Evolutionary conservation across 2,888 invertebrate genomes (phyloP).

Genomic region (Drosophila planitibia): DNA sequence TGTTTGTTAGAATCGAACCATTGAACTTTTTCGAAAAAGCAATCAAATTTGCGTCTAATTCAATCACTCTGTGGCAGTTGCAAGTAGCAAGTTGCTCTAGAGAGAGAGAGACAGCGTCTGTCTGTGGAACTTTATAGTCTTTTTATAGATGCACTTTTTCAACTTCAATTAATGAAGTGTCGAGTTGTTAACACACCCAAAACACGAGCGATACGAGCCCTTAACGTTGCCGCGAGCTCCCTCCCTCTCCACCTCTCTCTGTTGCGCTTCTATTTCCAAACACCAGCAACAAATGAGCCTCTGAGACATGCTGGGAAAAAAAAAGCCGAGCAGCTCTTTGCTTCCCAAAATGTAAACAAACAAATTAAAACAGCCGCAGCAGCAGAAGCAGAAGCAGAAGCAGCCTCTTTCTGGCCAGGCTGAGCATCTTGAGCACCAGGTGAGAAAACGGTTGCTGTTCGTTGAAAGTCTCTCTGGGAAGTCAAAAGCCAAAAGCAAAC

Average conservation of each 20-base stretch:
- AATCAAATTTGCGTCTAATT: constrained; percentile 71
- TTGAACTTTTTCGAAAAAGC: constrained; percentile 72
- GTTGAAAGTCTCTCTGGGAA: constrained; percentile 44
- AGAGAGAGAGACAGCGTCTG: constrained; percentile 27
- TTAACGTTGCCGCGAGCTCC: constrained; percentile 11
- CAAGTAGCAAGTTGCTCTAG: constrained; percentile 37
- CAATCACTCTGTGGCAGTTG: constrained; percentile 36
- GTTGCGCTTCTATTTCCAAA: constrained; percentile 65
- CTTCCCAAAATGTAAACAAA: constrained; percentile 75
- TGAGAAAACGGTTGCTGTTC: constrained; percentile 68
- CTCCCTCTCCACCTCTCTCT: neutral
- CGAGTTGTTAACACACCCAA: constrained; percentile 81
- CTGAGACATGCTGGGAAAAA: constrained; percentile 62
- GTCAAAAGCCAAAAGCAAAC: constrained; percentile 36
- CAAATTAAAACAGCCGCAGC: constrained; percentile 77
- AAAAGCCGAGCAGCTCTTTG: constrained; percentile 52
- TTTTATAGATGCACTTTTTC: constrained; percentile 80
- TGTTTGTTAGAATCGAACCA: constrained; percentile 54
- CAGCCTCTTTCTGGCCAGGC: constrained; percentile 40
- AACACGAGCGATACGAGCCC: constrained; percentile 51
- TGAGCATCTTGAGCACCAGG: constrained; percentile 59
- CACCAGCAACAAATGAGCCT: constrained; percentile 43
- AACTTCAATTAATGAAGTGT: constrained; percentile 81
- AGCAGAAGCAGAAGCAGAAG: constrained; percentile 58
- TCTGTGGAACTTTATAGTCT: constrained; percentile 73